Evolutionary conservation across 2,888 invertebrate genomes (phyloP).

Genomic region (Cataglyphis albicans): DNA sequence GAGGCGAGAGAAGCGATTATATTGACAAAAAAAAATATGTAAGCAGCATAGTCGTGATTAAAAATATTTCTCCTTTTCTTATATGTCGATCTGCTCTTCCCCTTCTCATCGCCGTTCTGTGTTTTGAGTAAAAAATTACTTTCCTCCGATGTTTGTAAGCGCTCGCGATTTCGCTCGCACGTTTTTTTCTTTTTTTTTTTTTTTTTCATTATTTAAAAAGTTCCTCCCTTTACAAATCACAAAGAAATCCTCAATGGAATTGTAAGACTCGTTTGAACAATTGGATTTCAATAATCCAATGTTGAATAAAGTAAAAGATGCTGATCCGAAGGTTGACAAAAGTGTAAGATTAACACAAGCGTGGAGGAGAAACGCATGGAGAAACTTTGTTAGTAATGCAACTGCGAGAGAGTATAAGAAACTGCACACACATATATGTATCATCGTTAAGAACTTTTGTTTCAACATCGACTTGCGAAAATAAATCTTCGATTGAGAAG

Average conservation of each 20-base stretch:
- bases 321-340: not conserved
- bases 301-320: not conserved
- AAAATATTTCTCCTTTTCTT: conserved; percentile 10
- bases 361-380: not conserved
- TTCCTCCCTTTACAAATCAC: conserved; percentile 4
- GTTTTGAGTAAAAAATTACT: conserved; percentile 47
- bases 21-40: conserved; percentile 13
- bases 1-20: conserved; percentile 34
- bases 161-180: conserved; percentile 28
- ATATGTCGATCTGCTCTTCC: not conserved
- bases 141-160: conserved; percentile 22
- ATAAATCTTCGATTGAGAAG: conserved; percentile 34
- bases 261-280: not conserved
- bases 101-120: not conserved
- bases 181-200: not conserved
- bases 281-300: not conserved
- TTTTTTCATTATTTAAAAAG: not conserved
- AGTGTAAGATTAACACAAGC: not conserved
- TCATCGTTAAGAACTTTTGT: conserved; percentile 19
- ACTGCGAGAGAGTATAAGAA: conserved; percentile 13
- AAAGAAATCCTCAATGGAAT: conserved; percentile 16
- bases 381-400: not conserved
- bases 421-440: not conserved
- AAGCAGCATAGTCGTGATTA: conserved; percentile 28
- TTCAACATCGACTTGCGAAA: conserved; percentile 27